Evolutionary conservation across 2,797 vertebrate genomes (phyloP), one percentile per base, ranked within the genome.

Genomic region (Bradypodion pumilum): DNA sequence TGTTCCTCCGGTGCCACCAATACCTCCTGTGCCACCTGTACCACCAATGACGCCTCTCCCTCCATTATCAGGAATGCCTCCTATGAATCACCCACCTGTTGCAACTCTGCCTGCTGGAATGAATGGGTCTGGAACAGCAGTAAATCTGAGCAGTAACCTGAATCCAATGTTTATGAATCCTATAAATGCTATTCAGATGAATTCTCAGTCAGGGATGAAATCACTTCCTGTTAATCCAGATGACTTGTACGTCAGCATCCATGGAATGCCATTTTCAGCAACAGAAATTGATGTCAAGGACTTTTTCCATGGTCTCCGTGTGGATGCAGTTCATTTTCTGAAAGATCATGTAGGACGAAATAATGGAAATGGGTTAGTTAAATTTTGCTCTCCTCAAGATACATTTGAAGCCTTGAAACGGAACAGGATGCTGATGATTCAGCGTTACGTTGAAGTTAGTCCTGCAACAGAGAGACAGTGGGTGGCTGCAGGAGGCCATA

Each of bases 381-480:
- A 98, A 91, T 99, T 99, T 93, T 98, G 97, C 88, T 96, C 96
- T 29, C 98, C 98, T 80, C 98, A 99, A 94, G 98, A 99, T 91
- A 97, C 98, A 0, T 98, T 97, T 94, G 98, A 99, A 96, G 98
- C 98, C 85, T 95, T 99, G 85, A 99, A 98, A 91, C 94, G 98
- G 82, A 98, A 98, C 87, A 96, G 97, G 91, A 98, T 97, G 93
- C 97, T 99, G 96, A 97, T 99, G 96, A 98, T 98, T 90, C 98
- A 99, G 94, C 96, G 98, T 89, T 99, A 97, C 93, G 97, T 99
- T 88, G 98, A 99, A 94, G 96, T 99, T 89, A 96, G 95, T 81
- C 98, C 98, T 72, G 97, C 98, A 44, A 97, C 98, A 89, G 98
- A 99, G 91, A 97, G 97, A 81, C 98, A 99, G 78, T 99, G 98